Conservation (phyloP, 2,113 vertebrate species). For the Erythrocercus mccallii region DNA sequence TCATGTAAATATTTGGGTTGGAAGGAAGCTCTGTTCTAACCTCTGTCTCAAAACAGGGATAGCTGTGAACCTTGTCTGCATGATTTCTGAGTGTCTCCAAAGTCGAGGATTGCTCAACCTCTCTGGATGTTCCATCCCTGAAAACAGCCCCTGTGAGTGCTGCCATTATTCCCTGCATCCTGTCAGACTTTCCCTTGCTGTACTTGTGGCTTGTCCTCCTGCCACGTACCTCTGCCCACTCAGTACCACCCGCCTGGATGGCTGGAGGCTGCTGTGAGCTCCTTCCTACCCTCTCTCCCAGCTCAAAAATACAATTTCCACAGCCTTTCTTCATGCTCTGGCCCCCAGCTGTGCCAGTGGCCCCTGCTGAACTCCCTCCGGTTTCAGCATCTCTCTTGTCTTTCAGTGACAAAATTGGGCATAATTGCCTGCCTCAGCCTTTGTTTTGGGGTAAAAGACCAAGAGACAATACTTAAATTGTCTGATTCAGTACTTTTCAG, state of each 20-base stretch:
- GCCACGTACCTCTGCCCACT: not conserved
- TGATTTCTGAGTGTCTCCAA: not conserved
- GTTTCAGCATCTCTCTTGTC: not conserved
- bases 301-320: not conserved
- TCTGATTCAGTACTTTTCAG: not conserved
- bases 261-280: not conserved
- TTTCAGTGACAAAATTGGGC: not conserved
- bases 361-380: not conserved
- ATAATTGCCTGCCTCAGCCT: not conserved
- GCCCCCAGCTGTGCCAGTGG: not conserved
- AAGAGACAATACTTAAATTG: not conserved
- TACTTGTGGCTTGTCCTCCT: not conserved
- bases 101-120: not conserved
- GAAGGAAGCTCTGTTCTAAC: not conserved
- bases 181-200: not conserved
- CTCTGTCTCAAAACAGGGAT: not conserved
- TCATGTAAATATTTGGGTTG: conserved; percentile 35
- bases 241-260: not conserved
- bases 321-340: not conserved
- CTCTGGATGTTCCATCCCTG: not conserved
- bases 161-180: not conserved
- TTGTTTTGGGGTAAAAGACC: not conserved
- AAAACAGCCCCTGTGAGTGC: not conserved
- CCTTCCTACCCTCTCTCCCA: not conserved
- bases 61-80: not conserved